These are phyloP conservation scores for Heliconius congener DNA, from an alignment of 1,140 invertebrate species.

Conservation along the genomic window DNA sequence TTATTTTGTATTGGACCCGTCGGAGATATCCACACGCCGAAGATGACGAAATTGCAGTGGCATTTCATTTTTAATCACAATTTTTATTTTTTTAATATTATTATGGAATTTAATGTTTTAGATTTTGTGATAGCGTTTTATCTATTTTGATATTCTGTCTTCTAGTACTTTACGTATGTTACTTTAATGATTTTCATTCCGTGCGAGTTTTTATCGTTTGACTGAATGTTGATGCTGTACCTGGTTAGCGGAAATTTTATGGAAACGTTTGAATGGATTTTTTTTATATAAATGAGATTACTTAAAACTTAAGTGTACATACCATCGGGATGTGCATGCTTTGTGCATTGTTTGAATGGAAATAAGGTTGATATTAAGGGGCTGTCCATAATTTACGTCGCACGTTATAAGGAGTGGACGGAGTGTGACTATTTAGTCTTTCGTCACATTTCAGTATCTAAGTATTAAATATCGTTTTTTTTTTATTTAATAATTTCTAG, in stretches of 20 bases:
- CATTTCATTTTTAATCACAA: conserved; percentile 70
- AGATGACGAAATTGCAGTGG: conserved; percentile 43
- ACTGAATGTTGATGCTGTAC: conserved; percentile 70
- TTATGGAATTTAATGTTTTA: conserved; percentile 73
- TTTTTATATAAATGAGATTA: conserved; percentile 46
- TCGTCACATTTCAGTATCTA: too few species aligned
- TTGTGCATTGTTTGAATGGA: conserved; percentile 33
- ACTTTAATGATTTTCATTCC: conserved; percentile 77
- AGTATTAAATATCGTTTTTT: too few species aligned
- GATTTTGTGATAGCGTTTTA: conserved; percentile 59
- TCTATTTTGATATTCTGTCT: conserved; percentile 74
- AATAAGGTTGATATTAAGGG: conserved; percentile 27
- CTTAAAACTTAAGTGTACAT: conserved; percentile 46
- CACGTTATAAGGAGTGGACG: too few species aligned
- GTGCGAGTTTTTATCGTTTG: conserved; percentile 71
- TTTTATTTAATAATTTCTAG: too few species aligned
- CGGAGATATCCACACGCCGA: conserved; percentile 75
- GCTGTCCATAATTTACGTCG: too few species aligned
- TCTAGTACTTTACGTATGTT: conserved; percentile 76
- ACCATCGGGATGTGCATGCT: conserved; percentile 43
- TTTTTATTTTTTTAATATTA: conserved; percentile 72
- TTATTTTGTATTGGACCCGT: conserved; percentile 51
- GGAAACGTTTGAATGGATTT: conserved; percentile 48
- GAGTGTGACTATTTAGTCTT: too few species aligned
- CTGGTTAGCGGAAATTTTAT: conserved; percentile 51